Percentiles rank a stretch among this genome's conserved stretches.
Evolutionary conservation across 2,888 invertebrate species (phyloP).

Genomic region (Petrolisthes cinctipes): DNA sequence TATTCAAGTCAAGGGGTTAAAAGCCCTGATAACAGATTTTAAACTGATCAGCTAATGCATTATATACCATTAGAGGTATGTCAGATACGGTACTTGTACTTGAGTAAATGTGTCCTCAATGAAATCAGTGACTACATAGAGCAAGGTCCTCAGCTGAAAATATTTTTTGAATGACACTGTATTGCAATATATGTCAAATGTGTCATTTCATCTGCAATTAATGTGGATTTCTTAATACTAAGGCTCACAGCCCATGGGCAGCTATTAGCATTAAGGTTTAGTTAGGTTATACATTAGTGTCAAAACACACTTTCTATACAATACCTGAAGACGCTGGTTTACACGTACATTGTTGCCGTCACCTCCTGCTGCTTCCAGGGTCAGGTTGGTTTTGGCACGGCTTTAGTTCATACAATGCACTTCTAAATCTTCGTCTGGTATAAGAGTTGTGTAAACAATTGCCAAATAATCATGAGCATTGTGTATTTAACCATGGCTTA

Average conservation of each 20-base stretch:
- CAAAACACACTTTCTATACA: slow-evolving; percentile 29
- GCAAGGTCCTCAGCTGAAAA: background rate
- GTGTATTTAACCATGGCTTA: slow-evolving; percentile 17
- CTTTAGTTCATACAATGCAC: slow-evolving; percentile 42
- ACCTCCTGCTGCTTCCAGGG: background rate
- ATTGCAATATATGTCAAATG: background rate
- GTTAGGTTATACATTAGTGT: slow-evolving; percentile 17
- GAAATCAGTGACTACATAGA: too few relatives aligned
- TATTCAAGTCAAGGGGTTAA: too few relatives aligned
- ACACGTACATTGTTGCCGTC: slow-evolving; percentile 46
- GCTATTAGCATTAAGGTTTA: slow-evolving; percentile 50
- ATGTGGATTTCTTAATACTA: slow-evolving; percentile 28
- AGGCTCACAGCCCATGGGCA: slow-evolving; percentile 54
- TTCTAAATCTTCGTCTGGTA: slow-evolving; percentile 60
- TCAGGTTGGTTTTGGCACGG: background rate
- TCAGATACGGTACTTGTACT: too few relatives aligned
- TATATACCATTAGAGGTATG: too few relatives aligned
- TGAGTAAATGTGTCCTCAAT: too few relatives aligned
- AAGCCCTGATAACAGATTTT: too few relatives aligned
- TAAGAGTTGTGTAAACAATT: slow-evolving; percentile 46
- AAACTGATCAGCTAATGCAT: too few relatives aligned
- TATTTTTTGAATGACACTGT: slow-evolving; percentile 21
- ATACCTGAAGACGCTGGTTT: slow-evolving; percentile 55
- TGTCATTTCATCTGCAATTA: slow-evolving; percentile 17
- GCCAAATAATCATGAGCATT: slow-evolving; percentile 61